Evolutionary conservation across 2,888 invertebrate species (phyloP), one percentile per base, ranked within the genome.

Genomic region (Rhodophaea formosa): DNA sequence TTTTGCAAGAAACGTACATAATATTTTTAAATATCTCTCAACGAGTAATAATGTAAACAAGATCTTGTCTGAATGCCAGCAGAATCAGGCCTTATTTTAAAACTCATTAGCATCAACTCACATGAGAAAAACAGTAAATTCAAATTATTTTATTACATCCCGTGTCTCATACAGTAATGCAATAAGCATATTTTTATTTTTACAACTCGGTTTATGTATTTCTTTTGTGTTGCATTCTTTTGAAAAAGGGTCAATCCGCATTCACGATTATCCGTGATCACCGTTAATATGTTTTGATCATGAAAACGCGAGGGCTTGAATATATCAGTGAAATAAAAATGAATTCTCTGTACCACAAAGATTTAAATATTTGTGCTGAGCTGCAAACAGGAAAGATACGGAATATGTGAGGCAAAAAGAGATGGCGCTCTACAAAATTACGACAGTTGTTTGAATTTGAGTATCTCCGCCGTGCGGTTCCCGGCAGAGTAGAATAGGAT

Each of bases 291-390:
- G 32, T 51, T 51, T 51, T 51, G 35, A 35, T 51, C 51, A 39
- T 39, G 57, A 62, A 75, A 64, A 68, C 73, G 77, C 65, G 72
- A 71, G 52, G 68, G 69, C 68, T 73, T 77, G 69, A 63, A 77
- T 70, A 69, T 72, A 72, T 66, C 71, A 70, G 70, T 74, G 68
- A 74, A 74, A 80, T 71, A 68, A 75, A 79, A 80, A 82, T 73
- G 67, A 51, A 51, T 51, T 51, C 51, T 51, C 35, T 74, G 66
- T 65, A 67, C 23, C 3, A 23, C 23, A 5, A 23, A 23, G 23
- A 23, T 5, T 23, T 23, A 3, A 5, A 23, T 23, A 23, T 23
- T 23, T 23, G 23, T 23, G 23, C 5, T 5, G 23, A 5, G 5
- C 23, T 23, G 23, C 23, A 23, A 23, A 23, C 23, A 23, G 23